phyloP scores from a whole-genome alignment of 2,113 vertebrate species.

The Bubo blakistoni region DNA sequence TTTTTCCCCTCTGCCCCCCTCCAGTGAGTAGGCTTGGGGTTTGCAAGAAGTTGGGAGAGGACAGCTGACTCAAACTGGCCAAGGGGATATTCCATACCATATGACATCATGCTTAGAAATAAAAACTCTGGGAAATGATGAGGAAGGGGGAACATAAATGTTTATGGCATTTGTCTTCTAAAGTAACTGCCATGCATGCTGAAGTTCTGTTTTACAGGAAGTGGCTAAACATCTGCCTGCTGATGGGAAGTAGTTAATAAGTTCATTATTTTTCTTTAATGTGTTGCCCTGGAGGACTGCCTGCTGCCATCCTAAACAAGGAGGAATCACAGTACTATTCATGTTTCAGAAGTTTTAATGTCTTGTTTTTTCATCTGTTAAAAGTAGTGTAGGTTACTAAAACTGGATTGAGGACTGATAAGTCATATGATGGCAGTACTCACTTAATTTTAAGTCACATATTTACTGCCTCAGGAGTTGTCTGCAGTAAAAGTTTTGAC shows the following conservation, averaged over 20 bases:
- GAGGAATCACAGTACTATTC: not conserved
- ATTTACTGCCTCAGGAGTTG: not conserved
- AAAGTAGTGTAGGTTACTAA: not conserved
- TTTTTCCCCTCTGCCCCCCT: not conserved
- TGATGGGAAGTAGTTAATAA: not conserved
- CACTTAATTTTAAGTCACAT: not conserved
- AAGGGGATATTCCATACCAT: not conserved
- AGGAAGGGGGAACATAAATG: not conserved
- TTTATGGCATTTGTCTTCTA: not conserved
- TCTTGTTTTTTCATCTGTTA: not conserved
- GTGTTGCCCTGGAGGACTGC: not conserved
- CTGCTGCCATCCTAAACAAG: not conserved
- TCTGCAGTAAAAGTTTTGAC: not conserved
- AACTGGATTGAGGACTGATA: not conserved
- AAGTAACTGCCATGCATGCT: not conserved
- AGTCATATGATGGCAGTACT: not conserved
- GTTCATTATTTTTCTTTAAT: not conserved
- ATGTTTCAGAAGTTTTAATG: not conserved
- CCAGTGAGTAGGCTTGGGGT: rapidly evolving
- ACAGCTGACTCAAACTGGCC: not conserved
- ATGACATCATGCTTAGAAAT: not conserved
- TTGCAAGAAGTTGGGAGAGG: not conserved
- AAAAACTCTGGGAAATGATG: not conserved
- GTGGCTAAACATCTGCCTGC: not conserved
- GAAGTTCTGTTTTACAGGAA: not conserved